These are phyloP conservation scores for Thamnophis elegans DNA, from an alignment of 2,797 vertebrate genomes.

Conservation along the genomic window DNA sequence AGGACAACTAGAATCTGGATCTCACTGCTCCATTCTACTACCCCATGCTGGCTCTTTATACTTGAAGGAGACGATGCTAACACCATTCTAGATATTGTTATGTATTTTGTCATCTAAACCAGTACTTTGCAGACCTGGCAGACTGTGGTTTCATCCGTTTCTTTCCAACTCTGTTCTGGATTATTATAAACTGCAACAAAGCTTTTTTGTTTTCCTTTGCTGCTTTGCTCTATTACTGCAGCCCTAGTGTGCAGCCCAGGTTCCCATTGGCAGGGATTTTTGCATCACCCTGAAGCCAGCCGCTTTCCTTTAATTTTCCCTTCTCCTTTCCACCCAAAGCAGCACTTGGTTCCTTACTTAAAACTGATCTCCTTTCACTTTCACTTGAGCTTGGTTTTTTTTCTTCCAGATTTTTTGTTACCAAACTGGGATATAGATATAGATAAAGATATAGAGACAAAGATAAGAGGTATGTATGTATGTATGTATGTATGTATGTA, in stretches of 20 bases:
- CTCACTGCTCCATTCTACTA: background rate
- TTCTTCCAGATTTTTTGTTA: background rate
- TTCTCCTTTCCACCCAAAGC: background rate
- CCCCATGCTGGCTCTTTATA: background rate
- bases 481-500: background rate
- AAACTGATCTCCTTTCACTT: background rate
- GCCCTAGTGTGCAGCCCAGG: background rate
- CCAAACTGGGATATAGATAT: background rate
- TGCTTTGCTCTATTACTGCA: background rate
- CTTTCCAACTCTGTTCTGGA: background rate
- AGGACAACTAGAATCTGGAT: background rate
- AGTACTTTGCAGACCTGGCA: background rate
- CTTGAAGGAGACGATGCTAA: background rate
- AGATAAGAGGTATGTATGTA: background rate
- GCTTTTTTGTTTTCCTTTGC: background rate
- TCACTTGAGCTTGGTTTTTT: background rate
- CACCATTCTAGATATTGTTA: background rate
- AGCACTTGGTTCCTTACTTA: background rate
- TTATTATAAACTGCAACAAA: background rate
- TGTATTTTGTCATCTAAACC: background rate
- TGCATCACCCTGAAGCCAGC: background rate
- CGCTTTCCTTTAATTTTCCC: background rate
- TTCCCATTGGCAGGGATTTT: background rate
- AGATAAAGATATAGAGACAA: background rate
- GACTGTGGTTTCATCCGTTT: background rate